These are phyloP conservation scores for Pithys albifrons DNA, from an alignment of 2,113 vertebrate genomes.

Conservation along the genomic window DNA sequence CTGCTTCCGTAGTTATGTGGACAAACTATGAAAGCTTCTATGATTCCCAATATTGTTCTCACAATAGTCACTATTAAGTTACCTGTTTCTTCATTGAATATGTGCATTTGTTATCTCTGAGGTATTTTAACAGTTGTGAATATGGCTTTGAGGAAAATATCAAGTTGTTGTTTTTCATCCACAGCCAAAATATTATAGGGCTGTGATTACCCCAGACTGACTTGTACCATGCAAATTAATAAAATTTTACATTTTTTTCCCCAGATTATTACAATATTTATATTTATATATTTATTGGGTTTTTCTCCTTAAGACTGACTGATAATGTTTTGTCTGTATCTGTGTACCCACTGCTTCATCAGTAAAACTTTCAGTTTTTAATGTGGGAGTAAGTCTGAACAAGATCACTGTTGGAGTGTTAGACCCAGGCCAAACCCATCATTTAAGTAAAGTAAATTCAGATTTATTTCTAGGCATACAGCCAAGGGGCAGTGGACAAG, in stretches of 20 bases:
- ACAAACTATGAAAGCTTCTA: not conserved
- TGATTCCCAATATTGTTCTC: not conserved
- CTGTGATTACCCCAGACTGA: not conserved
- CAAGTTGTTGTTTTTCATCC: not conserved
- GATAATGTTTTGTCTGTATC: not conserved
- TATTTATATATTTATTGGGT: not conserved
- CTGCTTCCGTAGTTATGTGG: not conserved
- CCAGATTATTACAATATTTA: not conserved
- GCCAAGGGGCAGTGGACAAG: not conserved
- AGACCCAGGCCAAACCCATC: not conserved
- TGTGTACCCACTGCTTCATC: not conserved
- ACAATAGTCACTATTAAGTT: not conserved
- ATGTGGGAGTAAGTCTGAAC: not conserved
- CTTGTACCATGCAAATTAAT: not conserved
- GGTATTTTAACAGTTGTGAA: not conserved
- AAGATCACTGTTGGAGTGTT: not conserved
- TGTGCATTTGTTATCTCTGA: not conserved
- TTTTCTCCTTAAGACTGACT: not conserved
- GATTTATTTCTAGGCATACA: not conserved
- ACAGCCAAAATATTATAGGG: not conserved
- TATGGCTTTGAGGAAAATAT: not conserved
- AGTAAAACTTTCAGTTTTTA: not conserved
- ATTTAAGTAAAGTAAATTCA: not conserved
- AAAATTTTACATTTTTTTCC: not conserved
- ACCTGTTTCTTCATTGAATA: not conserved